Percentiles rank a stretch among this genome's conserved stretches.
phyloP scores from a whole-genome alignment of 2,113 vertebrate species.

The Tyto alba region DNA sequence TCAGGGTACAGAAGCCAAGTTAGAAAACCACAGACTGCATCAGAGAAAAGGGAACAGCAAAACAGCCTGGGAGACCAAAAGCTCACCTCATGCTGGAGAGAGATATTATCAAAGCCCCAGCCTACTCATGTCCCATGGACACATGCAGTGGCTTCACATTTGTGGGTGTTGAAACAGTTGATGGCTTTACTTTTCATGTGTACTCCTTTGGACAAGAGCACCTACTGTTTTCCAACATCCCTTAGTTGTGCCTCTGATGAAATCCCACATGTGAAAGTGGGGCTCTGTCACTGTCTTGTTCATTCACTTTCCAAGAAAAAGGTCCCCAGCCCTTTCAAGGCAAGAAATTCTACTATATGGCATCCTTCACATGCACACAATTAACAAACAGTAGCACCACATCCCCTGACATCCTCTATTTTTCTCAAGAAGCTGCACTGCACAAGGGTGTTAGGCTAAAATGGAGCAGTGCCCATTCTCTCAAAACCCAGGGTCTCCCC shows the following conservation, averaged over 20 bases:
- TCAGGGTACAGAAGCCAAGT: neutral
- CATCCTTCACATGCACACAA: neutral
- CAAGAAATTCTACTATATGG: neutral
- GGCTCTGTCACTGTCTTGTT: neutral
- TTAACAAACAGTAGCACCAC: neutral
- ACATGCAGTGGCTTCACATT: neutral
- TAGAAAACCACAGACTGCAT: neutral
- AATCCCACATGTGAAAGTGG: neutral
- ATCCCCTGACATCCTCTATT: neutral
- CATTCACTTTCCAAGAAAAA: neutral
- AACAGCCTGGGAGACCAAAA: neutral
- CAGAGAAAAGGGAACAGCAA: neutral
- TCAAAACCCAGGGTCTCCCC: neutral
- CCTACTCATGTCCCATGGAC: neutral
- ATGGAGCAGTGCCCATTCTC: neutral
- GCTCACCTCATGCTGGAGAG: neutral
- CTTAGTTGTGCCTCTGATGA: neutral
- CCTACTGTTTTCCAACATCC: neutral
- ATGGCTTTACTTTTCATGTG: neutral
- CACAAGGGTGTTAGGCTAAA: neutral
- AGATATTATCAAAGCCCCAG: neutral
- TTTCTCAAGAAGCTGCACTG: neutral
- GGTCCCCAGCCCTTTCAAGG: neutral
- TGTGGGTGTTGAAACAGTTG: neutral
- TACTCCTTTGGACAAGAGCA: neutral